Percentiles rank a stretch among this genome's conserved stretches.
Conservation (phyloP, 2,888 invertebrate species). For the Atrina japonica region DNA sequence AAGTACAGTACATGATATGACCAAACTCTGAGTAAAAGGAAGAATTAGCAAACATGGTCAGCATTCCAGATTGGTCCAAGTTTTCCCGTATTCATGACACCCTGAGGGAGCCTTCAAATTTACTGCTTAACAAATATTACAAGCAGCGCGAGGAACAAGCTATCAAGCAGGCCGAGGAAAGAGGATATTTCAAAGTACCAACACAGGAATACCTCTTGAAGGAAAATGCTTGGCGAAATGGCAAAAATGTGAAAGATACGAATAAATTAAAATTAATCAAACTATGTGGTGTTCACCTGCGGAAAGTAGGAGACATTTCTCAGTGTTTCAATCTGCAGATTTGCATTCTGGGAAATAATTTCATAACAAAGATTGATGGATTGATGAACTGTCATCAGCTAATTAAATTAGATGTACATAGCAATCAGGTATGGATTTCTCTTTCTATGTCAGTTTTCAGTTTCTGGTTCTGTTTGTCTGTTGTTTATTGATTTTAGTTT, state of each 20-base stretch:
- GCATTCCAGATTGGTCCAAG: slow-evolving; percentile 78
- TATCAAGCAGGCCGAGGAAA: slow-evolving; percentile 72
- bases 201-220: slow-evolving; percentile 65
- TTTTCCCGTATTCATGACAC: slow-evolving; percentile 67
- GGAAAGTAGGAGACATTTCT: slow-evolving; percentile 74
- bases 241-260: slow-evolving; percentile 59
- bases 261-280: slow-evolving; percentile 63
- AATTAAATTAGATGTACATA: slow-evolving; percentile 77
- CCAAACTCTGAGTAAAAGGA: not conserved
- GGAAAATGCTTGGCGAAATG: slow-evolving; percentile 55
- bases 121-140: slow-evolving; percentile 65
- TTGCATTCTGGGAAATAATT: slow-evolving; percentile 76
- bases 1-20: too few species aligned
- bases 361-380: slow-evolving; percentile 74
- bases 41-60: slow-evolving; percentile 70
- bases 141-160: slow-evolving; percentile 72
- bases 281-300: slow-evolving; percentile 68
- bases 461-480: too few species aligned
- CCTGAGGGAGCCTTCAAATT: slow-evolving; percentile 48
- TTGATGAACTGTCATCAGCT: slow-evolving; percentile 73
- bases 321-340: slow-evolving; percentile 73
- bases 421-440: slow-evolving; percentile 77
- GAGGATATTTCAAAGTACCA: slow-evolving; percentile 73
- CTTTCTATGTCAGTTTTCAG: too few species aligned
- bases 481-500: too few species aligned